Base-by-base conservation (phyloP, 2,888 invertebrate genomes). In the Argynnis bischoffii region DNA sequence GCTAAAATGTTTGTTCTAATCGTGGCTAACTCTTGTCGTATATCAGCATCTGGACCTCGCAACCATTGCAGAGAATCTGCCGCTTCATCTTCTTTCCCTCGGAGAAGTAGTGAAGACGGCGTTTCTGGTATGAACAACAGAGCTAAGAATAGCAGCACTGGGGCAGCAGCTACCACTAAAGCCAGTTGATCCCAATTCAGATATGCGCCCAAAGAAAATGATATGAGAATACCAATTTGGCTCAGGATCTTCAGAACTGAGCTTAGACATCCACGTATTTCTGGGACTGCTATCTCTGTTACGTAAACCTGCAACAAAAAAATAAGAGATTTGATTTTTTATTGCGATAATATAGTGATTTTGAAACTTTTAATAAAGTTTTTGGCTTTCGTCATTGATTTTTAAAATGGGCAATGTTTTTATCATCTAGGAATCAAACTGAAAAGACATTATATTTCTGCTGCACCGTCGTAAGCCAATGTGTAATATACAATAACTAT, bases 211-310 rank as follows among this genome's bases (percentile, higher is more conserved):
- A 97, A 94, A 8, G 95, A 94, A 89, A 96, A 98, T 26, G 96
- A 95, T 71, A 96, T 94, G 35, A 98, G 93, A 70, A 98, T 96
- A 2, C 98, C 98, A 57, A 97, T 94, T 81, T 97, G 97, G 54
- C 96, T 96, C 63, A 96, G 94, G 73, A 98, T 95, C 89, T 98
- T 98, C 63, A 97, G 93, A 69, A 97, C 95, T 26, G 97, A 96
- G 78, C 97, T 97, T 57, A 98, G 93, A 73, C 96, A 96, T 6
- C 98, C 98, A 73, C 98, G 93, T 78, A 97, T 95, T 71, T 96
- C 95, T 35, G 97, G 96, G 50, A 97, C 95, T 18, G 98, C 96
- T 78, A 98, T 97, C 90, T 98, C 98, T 76, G 97, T 97, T 78
- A 98, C 95, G 92, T 98, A 98, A 72, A 98, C 97, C 95, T 94